Conservation (phyloP, 2,113 vertebrate genomes). For the Cololabis saira region DNA sequence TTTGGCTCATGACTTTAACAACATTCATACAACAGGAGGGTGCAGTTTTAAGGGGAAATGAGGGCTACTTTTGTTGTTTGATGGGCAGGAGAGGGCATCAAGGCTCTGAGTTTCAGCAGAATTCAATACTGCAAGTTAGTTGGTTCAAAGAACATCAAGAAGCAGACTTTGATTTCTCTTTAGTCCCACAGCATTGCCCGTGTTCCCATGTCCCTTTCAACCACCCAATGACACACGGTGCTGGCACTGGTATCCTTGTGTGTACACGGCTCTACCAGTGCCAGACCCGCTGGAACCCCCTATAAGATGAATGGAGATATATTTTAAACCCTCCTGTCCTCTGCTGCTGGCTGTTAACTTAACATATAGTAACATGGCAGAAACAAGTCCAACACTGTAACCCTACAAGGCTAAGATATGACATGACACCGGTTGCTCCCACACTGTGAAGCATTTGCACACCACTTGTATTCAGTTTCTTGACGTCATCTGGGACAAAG, state of each 20-base stretch:
- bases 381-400: conserved; percentile 37
- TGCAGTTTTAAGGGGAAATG: no score
- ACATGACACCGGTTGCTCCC: neutral
- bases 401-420: conserved; percentile 59
- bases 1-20: conserved; percentile 74
- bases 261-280: conserved; percentile 43
- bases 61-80: conserved; percentile 70
- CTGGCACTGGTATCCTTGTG: conserved; percentile 67
- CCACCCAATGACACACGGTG: conserved; percentile 53
- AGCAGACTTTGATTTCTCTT: conserved; percentile 47
- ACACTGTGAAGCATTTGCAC: neutral
- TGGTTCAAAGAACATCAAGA: conserved; percentile 41
- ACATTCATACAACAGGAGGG: conserved; percentile 80
- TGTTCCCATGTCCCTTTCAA: conserved; percentile 49
- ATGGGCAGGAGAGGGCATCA: conserved; percentile 45
- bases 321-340: conserved; percentile 67
- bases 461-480: neutral
- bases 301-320: conserved; percentile 74
- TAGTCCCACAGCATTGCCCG: conserved; percentile 39
- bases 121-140: conserved; percentile 52
- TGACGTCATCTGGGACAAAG: no score
- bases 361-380: conserved; percentile 46
- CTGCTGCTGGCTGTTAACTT: conserved; percentile 26
- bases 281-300: conserved; percentile 66
- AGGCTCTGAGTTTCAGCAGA: conserved; percentile 8